Percentiles rank a stretch among this genome's conserved stretches.
phyloP scores from a whole-genome alignment of 2,888 invertebrate genomes.

The Tridacna gigas region DNA sequence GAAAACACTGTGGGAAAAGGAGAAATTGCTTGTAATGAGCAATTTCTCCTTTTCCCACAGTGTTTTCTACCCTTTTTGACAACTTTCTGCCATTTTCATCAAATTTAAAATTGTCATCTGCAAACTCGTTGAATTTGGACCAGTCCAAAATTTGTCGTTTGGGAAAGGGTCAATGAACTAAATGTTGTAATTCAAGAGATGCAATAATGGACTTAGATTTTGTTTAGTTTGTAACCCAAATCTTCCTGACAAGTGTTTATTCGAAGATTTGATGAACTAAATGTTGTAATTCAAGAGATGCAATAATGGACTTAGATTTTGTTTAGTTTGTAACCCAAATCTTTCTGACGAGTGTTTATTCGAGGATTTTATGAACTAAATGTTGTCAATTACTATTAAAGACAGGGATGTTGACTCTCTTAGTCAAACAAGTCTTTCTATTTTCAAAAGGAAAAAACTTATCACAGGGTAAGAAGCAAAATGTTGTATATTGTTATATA shows the following conservation, averaged over 20 bases:
- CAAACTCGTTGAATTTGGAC: neutral
- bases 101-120: neutral
- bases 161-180: neutral
- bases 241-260: too few species aligned
- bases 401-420: constrained; percentile 17
- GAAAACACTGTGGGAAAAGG: neutral
- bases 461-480: constrained; percentile 40
- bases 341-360: too few species aligned
- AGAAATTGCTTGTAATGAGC: constrained; percentile 4
- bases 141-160: neutral
- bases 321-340: too few species aligned
- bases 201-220: neutral
- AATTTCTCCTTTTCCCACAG: neutral
- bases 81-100: neutral
- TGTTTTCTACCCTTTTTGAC: neutral
- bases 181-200: neutral
- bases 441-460: constrained; percentile 39
- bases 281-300: too few species aligned
- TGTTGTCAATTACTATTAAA: constrained; percentile 11
- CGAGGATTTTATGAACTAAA: neutral
- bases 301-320: too few species aligned
- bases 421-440: constrained; percentile 24
- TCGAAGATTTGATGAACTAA: too few species aligned
- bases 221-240: too few species aligned
- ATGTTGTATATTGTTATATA: neutral